Base-by-base conservation (phyloP, 30 jellyfish, hydroid and myxozoan genomes). In the Aurelia aurita region DNA sequence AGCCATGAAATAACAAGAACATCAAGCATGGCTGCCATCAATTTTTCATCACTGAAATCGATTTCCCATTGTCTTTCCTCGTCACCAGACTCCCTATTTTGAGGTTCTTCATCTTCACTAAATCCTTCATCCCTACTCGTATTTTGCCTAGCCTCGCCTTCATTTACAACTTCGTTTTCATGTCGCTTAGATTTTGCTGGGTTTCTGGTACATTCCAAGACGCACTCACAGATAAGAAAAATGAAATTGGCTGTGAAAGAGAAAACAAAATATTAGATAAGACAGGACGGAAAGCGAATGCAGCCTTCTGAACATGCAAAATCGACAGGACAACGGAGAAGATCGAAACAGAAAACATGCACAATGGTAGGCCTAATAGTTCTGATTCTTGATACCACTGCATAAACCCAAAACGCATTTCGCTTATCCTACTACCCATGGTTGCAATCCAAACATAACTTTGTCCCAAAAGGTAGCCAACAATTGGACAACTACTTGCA, bases 1-100 rank as follows among this genome's bases (percentile, higher is more conserved):
- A 77, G 63, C 88, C 88, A 77, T 19, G 79, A 35, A 12, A 77
- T 77, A 21, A 47, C 45, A 34, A 77, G 88, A 28, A 77, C 79
- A 28, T 77, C 88, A 34, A 77, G 76, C 88, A 59, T 58, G 3
- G 78, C 35, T 43, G 76, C 69, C 46, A 62, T 31, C 27, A 77
- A 39, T 67, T 44, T 77, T 13, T 26, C 47, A 7, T 77, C 76
- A 22, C 49, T 58, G 20, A 77, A 59, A 59, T 77, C 58, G 15
- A 77, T 77, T 59, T 77, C 88, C 58, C 51, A 35, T 1, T 67
- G 31, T 28, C 12, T 45, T 14, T 46, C 69, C 2, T 77, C 58
- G 26, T 39, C 47, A 25, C 5, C 88, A 8, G 31, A 49, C n/a
- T 59, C 79, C 27, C 59, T 20, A 19, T 39, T 14, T 15, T 14